Percentiles rank a stretch among this genome's conserved stretches.
These are phyloP conservation scores for Lepidurus apus DNA, from an alignment of 1,140 invertebrate genomes.

Conservation along the genomic window DNA sequence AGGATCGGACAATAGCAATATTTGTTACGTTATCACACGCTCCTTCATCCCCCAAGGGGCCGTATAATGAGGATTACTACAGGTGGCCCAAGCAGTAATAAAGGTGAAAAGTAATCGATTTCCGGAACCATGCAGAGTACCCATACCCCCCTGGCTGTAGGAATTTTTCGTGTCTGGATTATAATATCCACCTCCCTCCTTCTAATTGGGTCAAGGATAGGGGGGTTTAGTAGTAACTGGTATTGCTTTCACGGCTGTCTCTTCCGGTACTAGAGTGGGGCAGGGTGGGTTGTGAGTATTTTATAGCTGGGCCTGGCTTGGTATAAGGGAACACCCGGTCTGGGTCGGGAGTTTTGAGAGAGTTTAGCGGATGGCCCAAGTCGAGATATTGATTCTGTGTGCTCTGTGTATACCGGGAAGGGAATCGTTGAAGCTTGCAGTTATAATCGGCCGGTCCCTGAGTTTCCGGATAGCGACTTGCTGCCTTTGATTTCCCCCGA, in stretches of 20 bases:
- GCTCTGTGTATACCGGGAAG: background rate
- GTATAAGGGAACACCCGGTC: background rate
- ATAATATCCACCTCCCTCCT: background rate
- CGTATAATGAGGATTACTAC: background rate
- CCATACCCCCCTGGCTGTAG: background rate
- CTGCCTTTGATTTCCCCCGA: background rate
- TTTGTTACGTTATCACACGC: conserved; percentile 13
- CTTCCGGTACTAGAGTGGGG: background rate
- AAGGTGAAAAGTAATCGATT: conserved; percentile 13
- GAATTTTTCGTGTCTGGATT: background rate
- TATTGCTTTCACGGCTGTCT: background rate
- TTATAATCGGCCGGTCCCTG: background rate
- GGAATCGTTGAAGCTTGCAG: background rate
- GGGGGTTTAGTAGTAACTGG: background rate
- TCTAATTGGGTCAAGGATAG: background rate
- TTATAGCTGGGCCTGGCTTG: background rate
- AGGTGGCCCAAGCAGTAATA: background rate
- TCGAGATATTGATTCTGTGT: conserved; percentile 10
- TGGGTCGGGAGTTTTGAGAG: background rate
- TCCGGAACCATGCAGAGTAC: background rate
- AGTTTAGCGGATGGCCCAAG: background rate
- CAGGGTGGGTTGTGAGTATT: background rate
- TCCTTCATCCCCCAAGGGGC: background rate
- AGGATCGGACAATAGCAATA: background rate
- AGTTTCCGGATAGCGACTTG: background rate